Conservation (phyloP, 2,797 vertebrate species). For the Nyctibius grandis region DNA sequence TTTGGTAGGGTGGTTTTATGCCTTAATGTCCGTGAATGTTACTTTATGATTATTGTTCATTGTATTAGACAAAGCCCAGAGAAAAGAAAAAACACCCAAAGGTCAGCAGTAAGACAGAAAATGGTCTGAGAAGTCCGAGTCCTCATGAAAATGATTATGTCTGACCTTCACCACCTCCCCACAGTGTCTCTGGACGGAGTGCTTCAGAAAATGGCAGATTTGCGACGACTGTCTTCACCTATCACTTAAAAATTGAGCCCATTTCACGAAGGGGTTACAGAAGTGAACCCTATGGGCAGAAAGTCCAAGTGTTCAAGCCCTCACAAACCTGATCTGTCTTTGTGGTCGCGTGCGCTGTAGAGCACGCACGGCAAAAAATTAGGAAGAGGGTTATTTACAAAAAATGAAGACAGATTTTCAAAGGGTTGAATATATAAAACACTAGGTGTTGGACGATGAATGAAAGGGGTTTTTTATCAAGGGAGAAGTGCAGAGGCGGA, state of each 20-base stretch:
- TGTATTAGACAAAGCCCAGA: neutral
- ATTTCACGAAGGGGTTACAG: neutral
- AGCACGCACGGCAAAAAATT: fast-evolving
- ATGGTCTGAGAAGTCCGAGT: neutral
- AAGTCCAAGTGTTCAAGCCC: fast-evolving
- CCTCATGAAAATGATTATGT: neutral
- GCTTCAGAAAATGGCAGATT: neutral
- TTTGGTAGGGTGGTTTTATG: neutral
- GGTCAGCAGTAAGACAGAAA: constrained; percentile 1
- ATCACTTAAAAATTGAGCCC: neutral
- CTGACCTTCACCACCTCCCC: neutral
- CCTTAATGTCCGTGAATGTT: neutral
- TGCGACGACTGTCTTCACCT: neutral
- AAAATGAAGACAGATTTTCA: fast-evolving
- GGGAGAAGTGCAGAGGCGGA: fast-evolving
- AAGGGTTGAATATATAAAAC: fast-evolving
- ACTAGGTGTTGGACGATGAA: fast-evolving
- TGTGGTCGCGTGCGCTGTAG: fast-evolving
- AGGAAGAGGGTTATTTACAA: fast-evolving
- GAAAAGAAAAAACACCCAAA: neutral
- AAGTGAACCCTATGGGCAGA: fast-evolving
- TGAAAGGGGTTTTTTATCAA: fast-evolving
- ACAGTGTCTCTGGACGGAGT: neutral
- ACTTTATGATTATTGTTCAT: constrained; percentile 45
- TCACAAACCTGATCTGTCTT: fast-evolving